phyloP scores from a whole-genome alignment of 2,797 vertebrate species.

The Amblyraja radiata region DNA sequence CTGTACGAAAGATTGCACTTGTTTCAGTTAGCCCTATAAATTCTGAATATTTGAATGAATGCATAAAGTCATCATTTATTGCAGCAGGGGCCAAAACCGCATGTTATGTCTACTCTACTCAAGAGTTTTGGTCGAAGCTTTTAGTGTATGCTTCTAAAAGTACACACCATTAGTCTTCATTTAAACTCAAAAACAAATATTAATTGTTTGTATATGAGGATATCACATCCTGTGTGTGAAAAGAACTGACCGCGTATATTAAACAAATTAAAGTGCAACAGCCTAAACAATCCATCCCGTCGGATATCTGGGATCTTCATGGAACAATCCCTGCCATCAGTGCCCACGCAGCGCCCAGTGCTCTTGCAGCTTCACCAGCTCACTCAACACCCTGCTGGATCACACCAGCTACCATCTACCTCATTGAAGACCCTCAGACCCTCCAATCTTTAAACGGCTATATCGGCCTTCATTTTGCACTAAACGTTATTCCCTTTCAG shows the following conservation, averaged over 20 bases:
- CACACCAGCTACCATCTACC: too few relatives aligned
- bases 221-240: background rate
- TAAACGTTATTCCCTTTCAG: too few relatives aligned
- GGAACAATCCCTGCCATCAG: background rate
- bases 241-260: background rate
- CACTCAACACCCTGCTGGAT: too few relatives aligned
- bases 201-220: background rate
- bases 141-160: background rate
- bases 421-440: too few relatives aligned
- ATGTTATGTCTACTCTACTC: background rate
- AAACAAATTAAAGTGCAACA: background rate
- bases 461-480: too few relatives aligned
- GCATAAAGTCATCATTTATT: background rate
- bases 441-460: too few relatives aligned
- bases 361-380: too few relatives aligned
- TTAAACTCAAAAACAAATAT: conserved; percentile 25
- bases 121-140: background rate
- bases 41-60: background rate
- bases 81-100: background rate
- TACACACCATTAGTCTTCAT: background rate
- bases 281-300: background rate
- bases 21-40: background rate
- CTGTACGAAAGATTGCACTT: background rate
- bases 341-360: background rate
- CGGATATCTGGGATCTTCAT: too few relatives aligned